A percentile compares a stretch with the other conserved stretches of the same genome.
Conservation (phyloP, 2,888 invertebrate genomes). For the Laothoe populi region DNA sequence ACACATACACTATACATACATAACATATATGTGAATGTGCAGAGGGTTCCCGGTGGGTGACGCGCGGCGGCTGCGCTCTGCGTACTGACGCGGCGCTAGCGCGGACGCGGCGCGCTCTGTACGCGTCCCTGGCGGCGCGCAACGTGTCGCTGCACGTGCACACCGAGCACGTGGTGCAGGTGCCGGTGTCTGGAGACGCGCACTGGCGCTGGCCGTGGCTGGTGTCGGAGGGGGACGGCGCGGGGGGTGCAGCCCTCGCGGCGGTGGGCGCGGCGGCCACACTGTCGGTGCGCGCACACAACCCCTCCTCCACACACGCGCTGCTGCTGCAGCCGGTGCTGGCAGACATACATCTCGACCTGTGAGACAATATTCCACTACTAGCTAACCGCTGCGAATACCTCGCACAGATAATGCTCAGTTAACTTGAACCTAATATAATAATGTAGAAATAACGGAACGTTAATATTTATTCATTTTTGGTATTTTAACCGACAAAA, state of each 20-base stretch:
- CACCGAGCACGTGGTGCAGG: conserved; percentile 85
- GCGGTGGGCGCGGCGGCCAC: conserved; percentile 78
- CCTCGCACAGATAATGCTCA: too few species aligned
- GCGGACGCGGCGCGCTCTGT: conserved; percentile 38
- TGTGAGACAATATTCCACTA: conserved; percentile 32
- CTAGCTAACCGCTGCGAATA: neutral
- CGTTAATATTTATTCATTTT: too few species aligned
- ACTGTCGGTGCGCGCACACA: conserved; percentile 88
- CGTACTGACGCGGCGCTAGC: conserved; percentile 39
- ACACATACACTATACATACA: too few species aligned
- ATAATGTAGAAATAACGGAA: too few species aligned
- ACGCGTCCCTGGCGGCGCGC: conserved; percentile 68
- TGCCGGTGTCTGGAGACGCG: conserved; percentile 45
- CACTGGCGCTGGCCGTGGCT: conserved; percentile 39
- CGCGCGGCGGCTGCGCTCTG: conserved; percentile 36
- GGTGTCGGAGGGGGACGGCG: conserved; percentile 48
- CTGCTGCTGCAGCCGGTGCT: conserved; percentile 86
- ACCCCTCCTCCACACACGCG: conserved; percentile 88
- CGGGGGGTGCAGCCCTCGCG: conserved; percentile 40
- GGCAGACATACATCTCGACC: conserved; percentile 32
- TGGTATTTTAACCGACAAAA: too few species aligned
- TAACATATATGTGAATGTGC: too few species aligned
- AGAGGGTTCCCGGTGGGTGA: conserved; percentile 26
- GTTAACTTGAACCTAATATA: too few species aligned
- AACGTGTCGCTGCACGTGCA: conserved; percentile 91